phyloP scores from a whole-genome alignment of 2,797 vertebrate genomes.

The Dendrocincla fuliginosa region DNA sequence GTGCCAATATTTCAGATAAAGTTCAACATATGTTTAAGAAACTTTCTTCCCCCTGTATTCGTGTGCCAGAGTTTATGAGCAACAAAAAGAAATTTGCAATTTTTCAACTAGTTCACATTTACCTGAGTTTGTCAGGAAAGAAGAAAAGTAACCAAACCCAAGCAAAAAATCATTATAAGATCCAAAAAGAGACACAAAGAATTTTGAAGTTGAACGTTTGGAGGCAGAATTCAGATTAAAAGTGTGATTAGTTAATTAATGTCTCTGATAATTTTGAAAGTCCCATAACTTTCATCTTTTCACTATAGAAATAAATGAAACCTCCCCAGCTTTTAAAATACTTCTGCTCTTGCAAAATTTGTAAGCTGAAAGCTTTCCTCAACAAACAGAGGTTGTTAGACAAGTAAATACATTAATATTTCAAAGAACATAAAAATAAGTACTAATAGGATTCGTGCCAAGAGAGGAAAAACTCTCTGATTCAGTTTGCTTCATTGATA shows the following conservation, averaged over 20 bases:
- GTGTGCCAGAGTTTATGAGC: not conserved
- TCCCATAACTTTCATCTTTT: not conserved
- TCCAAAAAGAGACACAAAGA: not conserved
- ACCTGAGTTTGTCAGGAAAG: not conserved
- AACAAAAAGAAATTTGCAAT: not conserved
- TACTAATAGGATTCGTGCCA: not conserved
- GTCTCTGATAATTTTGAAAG: not conserved
- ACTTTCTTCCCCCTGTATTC: not conserved
- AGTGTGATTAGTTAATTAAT: not conserved
- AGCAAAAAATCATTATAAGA: not conserved
- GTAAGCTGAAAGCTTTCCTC: not conserved
- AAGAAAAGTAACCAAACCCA: not conserved
- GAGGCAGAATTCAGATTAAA: not conserved
- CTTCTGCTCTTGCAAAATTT: not conserved
- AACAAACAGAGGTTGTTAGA: not conserved
- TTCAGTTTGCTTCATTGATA: not conserved
- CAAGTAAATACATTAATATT: conserved; percentile 11
- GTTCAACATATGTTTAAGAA: not conserved
- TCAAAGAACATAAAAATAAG: not conserved
- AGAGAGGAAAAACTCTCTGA: not conserved
- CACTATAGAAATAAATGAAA: not conserved
- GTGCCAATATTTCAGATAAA: not conserved
- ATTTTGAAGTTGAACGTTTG: not conserved
- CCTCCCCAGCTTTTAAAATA: not conserved
- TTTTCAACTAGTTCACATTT: not conserved